Conservation (phyloP, 2,797 vertebrate species). For the Cottoperca gobio region DNA sequence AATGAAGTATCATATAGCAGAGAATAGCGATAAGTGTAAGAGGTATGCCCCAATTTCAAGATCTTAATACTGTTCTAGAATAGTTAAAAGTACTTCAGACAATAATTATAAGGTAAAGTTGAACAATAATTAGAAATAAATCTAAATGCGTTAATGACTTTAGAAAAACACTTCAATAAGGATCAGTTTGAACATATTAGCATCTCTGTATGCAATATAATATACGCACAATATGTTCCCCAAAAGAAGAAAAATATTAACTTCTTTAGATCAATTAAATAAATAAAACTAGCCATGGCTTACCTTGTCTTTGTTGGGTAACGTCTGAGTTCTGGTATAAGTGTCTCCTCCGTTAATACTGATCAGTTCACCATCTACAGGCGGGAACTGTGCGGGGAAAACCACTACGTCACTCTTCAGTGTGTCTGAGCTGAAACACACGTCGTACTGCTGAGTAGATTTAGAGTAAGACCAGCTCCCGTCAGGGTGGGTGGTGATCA, state of each 20-base stretch:
- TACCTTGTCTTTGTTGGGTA: conserved; percentile 63
- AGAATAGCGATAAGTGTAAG: not conserved
- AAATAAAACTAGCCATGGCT: not conserved
- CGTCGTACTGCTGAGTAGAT: conserved; percentile 69
- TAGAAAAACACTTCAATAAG: too few species aligned
- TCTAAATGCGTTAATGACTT: not conserved
- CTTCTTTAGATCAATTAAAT: not conserved
- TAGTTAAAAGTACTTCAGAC: not conserved
- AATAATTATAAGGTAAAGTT: not conserved
- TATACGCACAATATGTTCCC: too few species aligned
- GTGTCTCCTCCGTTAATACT: conserved; percentile 32
- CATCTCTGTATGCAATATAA: not conserved
- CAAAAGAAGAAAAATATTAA: not conserved
- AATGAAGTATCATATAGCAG: not conserved
- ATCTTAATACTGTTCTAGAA: not conserved
- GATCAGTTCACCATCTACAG: too few species aligned
- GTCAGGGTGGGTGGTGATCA: conserved; percentile 66
- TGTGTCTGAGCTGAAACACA: conserved; percentile 70
- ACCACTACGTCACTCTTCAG: conserved; percentile 67
- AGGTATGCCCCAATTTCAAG: not conserved
- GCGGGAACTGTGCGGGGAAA: conserved; percentile 28
- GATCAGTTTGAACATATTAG: too few species aligned
- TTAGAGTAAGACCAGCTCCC: conserved; percentile 70
- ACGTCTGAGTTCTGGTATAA: conserved; percentile 62
- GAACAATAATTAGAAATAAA: not conserved